Conservation (phyloP, 2,113 vertebrate genomes). For the Ancistrus triradiatus region DNA sequence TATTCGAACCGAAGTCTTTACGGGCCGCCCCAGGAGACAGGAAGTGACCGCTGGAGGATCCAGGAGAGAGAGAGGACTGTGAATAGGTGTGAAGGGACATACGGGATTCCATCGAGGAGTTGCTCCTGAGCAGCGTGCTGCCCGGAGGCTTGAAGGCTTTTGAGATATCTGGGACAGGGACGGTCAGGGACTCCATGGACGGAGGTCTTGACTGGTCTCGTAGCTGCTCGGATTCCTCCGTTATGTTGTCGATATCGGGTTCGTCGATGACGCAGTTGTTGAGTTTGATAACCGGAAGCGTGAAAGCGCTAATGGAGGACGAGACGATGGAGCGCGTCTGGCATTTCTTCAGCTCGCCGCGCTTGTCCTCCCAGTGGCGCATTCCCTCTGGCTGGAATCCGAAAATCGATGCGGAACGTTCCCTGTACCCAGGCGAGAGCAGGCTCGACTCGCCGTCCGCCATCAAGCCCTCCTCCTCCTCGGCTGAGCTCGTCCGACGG, state of each 20-base stretch:
- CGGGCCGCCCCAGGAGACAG: constrained; percentile 86
- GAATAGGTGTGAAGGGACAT: constrained; percentile 68
- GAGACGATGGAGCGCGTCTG: constrained; percentile 94
- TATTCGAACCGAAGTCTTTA: constrained; percentile 92
- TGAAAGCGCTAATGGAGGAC: constrained; percentile 94
- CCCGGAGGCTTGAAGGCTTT: constrained; percentile 77
- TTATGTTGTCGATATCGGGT: constrained; percentile 89
- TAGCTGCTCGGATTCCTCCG: constrained; percentile 75
- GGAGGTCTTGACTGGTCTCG: constrained; percentile 66
- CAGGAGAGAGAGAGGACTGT: constrained; percentile 70
- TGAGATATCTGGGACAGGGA: constrained; percentile 72
- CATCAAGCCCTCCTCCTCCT: constrained; percentile 78
- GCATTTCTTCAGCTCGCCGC: constrained; percentile 70
- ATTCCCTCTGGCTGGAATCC: constrained; percentile 71
- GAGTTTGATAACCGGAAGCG: constrained; percentile 95
- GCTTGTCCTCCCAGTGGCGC: constrained; percentile 70
- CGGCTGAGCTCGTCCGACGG: constrained; percentile 69
- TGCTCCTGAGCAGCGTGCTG: constrained; percentile 70
- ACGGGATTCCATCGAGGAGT: constrained; percentile 73
- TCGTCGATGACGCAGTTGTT: constrained; percentile 99
- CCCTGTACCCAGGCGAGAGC: constrained; percentile 78
- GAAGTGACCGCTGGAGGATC: constrained; percentile 77
- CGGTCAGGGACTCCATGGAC: constrained; percentile 81
- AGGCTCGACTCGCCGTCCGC: constrained; percentile 65
- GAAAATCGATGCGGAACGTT: constrained; percentile 68